Conservation (phyloP, 1,140 invertebrate species). For the Drosophila arawakana region DNA sequence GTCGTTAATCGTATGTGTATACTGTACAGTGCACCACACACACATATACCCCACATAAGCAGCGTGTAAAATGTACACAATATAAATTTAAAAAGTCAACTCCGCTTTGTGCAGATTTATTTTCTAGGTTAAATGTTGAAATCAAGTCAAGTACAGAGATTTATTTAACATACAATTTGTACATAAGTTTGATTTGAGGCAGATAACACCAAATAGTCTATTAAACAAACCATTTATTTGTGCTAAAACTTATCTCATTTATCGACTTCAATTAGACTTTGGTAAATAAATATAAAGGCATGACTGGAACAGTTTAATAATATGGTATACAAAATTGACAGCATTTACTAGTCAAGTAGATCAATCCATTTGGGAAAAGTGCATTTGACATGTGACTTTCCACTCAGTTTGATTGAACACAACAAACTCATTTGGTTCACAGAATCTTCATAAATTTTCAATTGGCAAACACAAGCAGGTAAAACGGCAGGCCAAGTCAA, state of each 20-base stretch:
- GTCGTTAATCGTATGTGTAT: slow-evolving; percentile 74
- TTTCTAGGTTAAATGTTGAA: slow-evolving; percentile 27
- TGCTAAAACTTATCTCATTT: too few relatives aligned
- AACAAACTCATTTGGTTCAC: slow-evolving; percentile 45
- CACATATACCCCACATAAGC: slow-evolving; percentile 42
- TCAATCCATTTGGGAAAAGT: neutral
- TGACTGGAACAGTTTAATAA: neutral
- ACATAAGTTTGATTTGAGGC: neutral
- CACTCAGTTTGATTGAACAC: slow-evolving; percentile 55
- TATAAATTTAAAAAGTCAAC: slow-evolving; percentile 75
- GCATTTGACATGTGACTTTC: slow-evolving; percentile 44
- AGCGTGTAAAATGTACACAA: slow-evolving; percentile 67
- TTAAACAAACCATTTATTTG: too few relatives aligned
- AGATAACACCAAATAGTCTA: neutral
- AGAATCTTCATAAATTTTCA: slow-evolving; percentile 60
- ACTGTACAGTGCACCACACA: slow-evolving; percentile 4
- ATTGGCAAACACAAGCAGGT: slow-evolving; percentile 33
- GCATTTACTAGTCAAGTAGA: neutral
- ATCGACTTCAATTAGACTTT: too few relatives aligned
- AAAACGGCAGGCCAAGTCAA: slow-evolving; percentile 16
- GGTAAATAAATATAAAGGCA: neutral
- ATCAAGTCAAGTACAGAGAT: slow-evolving; percentile 3
- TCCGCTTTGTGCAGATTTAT: slow-evolving; percentile 37
- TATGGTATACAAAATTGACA: neutral
- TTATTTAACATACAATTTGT: slow-evolving; percentile 15